phyloP scores from a whole-genome alignment of 2,888 invertebrate genomes.

The Lasioglossum vierecki region DNA sequence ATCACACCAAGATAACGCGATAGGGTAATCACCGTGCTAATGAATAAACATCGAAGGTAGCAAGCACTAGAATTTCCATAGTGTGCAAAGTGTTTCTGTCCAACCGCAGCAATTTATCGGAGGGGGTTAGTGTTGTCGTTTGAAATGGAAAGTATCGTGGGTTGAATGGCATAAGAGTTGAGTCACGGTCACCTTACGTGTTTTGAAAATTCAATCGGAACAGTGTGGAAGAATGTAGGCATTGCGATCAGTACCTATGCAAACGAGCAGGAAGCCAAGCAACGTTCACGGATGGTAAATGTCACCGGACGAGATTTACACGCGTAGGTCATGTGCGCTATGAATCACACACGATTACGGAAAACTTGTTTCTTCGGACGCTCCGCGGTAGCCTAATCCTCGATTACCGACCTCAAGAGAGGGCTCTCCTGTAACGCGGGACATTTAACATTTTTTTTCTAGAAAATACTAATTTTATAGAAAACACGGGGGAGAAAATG shows the following conservation, averaged over 20 bases:
- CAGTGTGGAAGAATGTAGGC: not conserved
- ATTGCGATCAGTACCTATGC: not conserved
- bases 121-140: not conserved
- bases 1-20: too few species aligned
- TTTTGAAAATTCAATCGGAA: not conserved
- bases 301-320: constrained; percentile 58
- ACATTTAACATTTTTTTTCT: not conserved
- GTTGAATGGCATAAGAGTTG: not conserved
- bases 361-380: constrained; percentile 51
- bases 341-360: constrained; percentile 60
- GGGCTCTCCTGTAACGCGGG: not conserved
- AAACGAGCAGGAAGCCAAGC: constrained; percentile 32
- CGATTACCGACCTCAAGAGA: constrained; percentile 12
- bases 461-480: not conserved
- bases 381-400: constrained; percentile 15
- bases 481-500: not conserved
- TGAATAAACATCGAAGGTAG: not conserved
- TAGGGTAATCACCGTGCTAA: too few species aligned
- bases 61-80: not conserved
- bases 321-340: constrained; percentile 54
- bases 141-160: not conserved
- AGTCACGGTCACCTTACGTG: not conserved
- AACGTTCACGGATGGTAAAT: constrained; percentile 46
- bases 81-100: not conserved
- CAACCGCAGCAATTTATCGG: not conserved